A percentile compares a stretch with the other conserved stretches of the same genome.
Conservation (phyloP, 2,888 invertebrate genomes). For the Girardia tigrina region DNA sequence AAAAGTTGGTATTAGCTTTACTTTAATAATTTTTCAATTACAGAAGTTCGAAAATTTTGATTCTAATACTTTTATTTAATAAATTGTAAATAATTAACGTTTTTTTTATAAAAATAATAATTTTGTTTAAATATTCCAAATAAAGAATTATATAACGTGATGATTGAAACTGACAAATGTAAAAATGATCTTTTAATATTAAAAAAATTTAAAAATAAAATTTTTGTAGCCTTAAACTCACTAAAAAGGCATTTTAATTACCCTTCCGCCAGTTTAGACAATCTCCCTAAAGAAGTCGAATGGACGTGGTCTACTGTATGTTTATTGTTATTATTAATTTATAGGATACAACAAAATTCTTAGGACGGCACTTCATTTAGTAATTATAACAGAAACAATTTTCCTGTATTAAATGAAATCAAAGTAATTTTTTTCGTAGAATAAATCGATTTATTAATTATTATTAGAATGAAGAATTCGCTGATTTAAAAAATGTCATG, state of each 20-base stretch:
- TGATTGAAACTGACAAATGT: too few species aligned
- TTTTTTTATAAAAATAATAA: too few species aligned
- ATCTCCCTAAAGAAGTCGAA: neutral
- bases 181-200: too few species aligned
- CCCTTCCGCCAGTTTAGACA: neutral
- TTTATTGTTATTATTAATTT: neutral
- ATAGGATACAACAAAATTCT: too few species aligned
- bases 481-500: neutral
- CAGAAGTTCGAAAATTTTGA: too few species aligned
- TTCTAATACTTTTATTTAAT: too few species aligned
- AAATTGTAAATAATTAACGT: too few species aligned
- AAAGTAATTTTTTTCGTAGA: neutral
- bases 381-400: neutral
- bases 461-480: neutral
- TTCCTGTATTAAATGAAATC: neutral
- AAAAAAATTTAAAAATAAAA: too few species aligned
- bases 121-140: too few species aligned
- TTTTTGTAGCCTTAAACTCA: neutral
- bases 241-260: neutral
- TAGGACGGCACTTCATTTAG: neutral
- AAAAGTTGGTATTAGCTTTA: too few species aligned
- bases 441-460: neutral
- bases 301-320: neutral
- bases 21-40: too few species aligned
- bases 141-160: too few species aligned